Percentiles rank a stretch among this genome's conserved stretches.
Evolutionary conservation across 1,140 invertebrate genomes (phyloP).

Genomic region (Homarus americanus): DNA sequence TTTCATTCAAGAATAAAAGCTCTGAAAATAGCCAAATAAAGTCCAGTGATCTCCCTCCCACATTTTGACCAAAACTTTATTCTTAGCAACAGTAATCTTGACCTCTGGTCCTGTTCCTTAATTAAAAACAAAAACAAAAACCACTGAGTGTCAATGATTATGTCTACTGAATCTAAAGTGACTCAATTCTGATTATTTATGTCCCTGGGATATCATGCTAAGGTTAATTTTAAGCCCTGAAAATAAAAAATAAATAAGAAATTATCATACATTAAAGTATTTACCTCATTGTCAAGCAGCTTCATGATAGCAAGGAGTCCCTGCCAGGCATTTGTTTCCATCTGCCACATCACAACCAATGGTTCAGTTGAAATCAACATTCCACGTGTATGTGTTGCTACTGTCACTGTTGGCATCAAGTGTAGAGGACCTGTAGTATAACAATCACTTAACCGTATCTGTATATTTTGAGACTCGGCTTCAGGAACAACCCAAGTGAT

Average conservation of each 20-base stretch:
- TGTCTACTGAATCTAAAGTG: too few species aligned
- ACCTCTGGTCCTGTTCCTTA: too few species aligned
- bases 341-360: slow-evolving; percentile 55
- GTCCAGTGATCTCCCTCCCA: too few species aligned
- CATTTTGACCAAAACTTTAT: too few species aligned
- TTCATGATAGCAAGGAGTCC: slow-evolving; percentile 50
- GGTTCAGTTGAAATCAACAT: slow-evolving; percentile 8
- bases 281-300: slow-evolving; percentile 50
- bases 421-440: slow-evolving; percentile 42
- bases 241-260: not conserved
- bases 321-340: slow-evolving; percentile 65
- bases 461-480: slow-evolving; percentile 8
- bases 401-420: slow-evolving; percentile 42
- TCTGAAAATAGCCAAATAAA: too few species aligned
- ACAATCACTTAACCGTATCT: slow-evolving; percentile 52
- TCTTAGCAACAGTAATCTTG: too few species aligned
- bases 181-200: too few species aligned
- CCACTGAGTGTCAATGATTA: too few species aligned
- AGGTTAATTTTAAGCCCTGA: too few species aligned
- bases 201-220: too few species aligned
- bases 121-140: too few species aligned
- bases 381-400: slow-evolving; percentile 56
- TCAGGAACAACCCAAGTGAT: slow-evolving; percentile 57
- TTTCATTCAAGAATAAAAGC: too few species aligned
- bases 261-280: not conserved